phyloP scores from a whole-genome alignment of 2,888 invertebrate species.

The Nephrotoma flavescens region DNA sequence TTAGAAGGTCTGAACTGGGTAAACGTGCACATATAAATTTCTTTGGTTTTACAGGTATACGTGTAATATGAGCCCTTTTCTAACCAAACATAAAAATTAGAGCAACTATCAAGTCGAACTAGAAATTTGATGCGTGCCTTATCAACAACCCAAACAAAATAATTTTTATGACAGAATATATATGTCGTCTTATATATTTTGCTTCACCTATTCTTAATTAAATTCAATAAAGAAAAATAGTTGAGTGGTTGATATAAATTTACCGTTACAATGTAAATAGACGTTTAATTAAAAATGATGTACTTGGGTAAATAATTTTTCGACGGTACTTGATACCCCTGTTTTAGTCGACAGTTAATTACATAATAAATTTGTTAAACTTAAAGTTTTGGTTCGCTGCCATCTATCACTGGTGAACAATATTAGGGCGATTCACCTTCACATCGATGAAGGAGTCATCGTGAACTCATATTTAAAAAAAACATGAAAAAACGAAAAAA shows the following conservation, averaged over 20 bases:
- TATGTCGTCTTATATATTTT: background rate
- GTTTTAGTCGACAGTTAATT: too few species aligned
- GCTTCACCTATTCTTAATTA: background rate
- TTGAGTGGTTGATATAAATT: background rate
- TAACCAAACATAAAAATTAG: background rate
- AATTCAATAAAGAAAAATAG: background rate
- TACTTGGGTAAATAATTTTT: too few species aligned
- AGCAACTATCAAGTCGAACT: background rate
- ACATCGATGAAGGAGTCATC: too few species aligned
- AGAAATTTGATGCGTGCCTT: background rate
- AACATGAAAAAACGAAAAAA: too few species aligned
- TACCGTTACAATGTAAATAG: background rate
- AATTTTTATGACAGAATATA: background rate
- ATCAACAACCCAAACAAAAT: background rate
- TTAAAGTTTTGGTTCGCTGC: too few species aligned
- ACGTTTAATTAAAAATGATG: too few species aligned
- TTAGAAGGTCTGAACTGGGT: too few species aligned
- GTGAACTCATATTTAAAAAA: too few species aligned
- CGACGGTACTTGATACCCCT: too few species aligned
- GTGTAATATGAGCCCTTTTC: background rate
- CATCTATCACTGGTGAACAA: too few species aligned
- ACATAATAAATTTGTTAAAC: too few species aligned
- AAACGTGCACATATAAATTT: background rate
- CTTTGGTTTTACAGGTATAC: background rate
- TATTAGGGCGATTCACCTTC: too few species aligned